Evolutionary conservation across 2,888 invertebrate genomes (phyloP).

Genomic region (Microctonus brassicae): DNA sequence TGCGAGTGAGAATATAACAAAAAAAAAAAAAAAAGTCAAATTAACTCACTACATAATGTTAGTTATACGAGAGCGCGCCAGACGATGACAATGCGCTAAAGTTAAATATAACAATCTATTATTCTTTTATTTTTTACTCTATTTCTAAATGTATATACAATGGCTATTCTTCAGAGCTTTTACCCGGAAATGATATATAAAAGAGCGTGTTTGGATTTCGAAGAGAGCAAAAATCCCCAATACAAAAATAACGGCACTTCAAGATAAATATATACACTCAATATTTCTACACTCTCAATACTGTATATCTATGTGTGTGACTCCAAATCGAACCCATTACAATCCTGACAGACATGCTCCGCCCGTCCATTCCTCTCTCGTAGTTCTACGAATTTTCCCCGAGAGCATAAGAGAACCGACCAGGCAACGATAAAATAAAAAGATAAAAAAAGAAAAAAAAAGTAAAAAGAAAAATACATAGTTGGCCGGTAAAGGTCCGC

Average conservation of each 20-base stretch:
- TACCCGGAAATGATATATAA: too few species aligned
- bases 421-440: not conserved
- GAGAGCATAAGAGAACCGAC: slow-evolving; percentile 20
- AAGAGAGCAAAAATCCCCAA: too few species aligned
- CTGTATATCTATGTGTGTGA: slow-evolving; percentile 33
- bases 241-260: not conserved
- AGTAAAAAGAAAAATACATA: not conserved
- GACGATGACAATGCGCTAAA: slow-evolving; percentile 1
- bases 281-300: not conserved
- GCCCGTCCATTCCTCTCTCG: slow-evolving; percentile 37
- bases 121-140: not conserved
- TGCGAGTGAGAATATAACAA: not conserved
- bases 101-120: not conserved
- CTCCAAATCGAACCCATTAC: slow-evolving; percentile 43
- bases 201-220: too few species aligned
- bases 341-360: slow-evolving; percentile 33
- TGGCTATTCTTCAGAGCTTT: too few species aligned
- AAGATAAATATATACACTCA: slow-evolving; percentile 19
- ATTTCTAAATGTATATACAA: not conserved
- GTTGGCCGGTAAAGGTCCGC: slow-evolving; percentile 40
- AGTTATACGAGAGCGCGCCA: not conserved
- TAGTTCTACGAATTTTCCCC: slow-evolving; percentile 24
- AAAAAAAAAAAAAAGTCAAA: slow-evolving; percentile 1
- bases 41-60: not conserved
- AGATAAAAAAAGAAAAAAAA: slow-evolving; percentile 4